Percentiles rank a stretch among this genome's conserved stretches.
These are phyloP conservation scores for Merops nubicus DNA, from an alignment of 2,113 vertebrate species.

Conservation along the genomic window DNA sequence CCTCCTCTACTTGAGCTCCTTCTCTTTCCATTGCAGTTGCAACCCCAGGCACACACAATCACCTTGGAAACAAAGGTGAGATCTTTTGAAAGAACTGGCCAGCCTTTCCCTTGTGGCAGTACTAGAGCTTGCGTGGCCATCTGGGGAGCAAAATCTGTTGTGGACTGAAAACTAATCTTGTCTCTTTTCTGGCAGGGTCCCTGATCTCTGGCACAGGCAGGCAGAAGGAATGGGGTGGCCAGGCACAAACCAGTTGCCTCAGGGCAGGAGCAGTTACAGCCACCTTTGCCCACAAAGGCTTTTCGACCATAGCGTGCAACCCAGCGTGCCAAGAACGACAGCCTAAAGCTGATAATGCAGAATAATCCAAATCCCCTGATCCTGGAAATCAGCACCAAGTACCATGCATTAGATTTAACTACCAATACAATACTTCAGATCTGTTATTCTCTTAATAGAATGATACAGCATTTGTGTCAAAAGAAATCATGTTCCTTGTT, in stretches of 20 bases:
- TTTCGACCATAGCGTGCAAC: background rate
- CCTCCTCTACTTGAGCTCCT: background rate
- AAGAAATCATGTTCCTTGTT: background rate
- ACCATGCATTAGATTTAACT: slow-evolving; percentile 19
- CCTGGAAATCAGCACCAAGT: slow-evolving; percentile 23
- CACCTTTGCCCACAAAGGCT: background rate
- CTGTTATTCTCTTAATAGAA: background rate
- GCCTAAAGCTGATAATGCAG: slow-evolving; percentile 23
- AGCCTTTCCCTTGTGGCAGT: background rate
- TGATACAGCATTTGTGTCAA: background rate
- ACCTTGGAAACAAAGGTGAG: background rate
- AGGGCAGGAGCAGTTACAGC: background rate
- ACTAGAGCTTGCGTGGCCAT: background rate
- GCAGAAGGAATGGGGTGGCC: background rate
- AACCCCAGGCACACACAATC: background rate
- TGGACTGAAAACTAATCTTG: background rate
- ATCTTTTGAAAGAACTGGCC: background rate
- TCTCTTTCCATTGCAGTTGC: background rate
- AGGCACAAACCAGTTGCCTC: background rate
- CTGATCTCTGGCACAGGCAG: background rate
- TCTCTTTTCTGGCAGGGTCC: background rate
- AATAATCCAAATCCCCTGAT: slow-evolving; percentile 49
- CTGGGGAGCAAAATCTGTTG: background rate
- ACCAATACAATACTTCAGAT: slow-evolving; percentile 9
- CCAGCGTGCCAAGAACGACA: background rate